Conservation (phyloP, 2,113 vertebrate genomes). For the Mobula birostris region DNA sequence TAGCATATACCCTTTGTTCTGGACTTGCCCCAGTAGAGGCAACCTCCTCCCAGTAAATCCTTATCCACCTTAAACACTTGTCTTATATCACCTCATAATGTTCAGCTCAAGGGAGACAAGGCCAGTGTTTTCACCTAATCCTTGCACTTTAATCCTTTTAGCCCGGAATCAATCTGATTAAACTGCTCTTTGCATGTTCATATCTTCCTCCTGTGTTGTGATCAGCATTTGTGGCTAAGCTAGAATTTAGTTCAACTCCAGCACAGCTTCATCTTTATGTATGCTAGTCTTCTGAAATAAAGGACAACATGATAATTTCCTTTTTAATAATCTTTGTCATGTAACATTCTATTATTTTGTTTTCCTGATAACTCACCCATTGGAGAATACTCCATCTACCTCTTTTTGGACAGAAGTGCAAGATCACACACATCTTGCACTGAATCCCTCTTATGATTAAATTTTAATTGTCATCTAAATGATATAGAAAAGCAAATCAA, state of each 20-base stretch:
- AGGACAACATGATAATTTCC: too few species aligned
- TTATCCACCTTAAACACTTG: too few species aligned
- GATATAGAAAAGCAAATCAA: too few species aligned
- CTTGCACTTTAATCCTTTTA: background rate
- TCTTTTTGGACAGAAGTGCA: background rate
- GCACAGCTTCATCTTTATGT: background rate
- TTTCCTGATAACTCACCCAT: background rate
- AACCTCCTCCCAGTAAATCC: too few species aligned
- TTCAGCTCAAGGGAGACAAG: too few species aligned
- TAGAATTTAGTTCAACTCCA: background rate
- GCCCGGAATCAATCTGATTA: background rate
- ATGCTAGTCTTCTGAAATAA: background rate
- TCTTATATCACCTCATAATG: too few species aligned
- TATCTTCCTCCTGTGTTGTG: background rate
- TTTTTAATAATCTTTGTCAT: too few species aligned
- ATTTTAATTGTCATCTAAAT: background rate
- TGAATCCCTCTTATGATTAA: background rate
- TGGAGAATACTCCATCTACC: background rate
- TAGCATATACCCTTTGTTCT: too few species aligned
- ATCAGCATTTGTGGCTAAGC: too few species aligned
- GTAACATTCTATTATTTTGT: too few species aligned
- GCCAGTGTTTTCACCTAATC: background rate
- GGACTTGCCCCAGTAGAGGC: too few species aligned
- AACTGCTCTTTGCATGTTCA: background rate
- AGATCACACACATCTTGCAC: background rate